phyloP scores from a whole-genome alignment of 1,140 invertebrate genomes.

The Psix sp. region DNA sequence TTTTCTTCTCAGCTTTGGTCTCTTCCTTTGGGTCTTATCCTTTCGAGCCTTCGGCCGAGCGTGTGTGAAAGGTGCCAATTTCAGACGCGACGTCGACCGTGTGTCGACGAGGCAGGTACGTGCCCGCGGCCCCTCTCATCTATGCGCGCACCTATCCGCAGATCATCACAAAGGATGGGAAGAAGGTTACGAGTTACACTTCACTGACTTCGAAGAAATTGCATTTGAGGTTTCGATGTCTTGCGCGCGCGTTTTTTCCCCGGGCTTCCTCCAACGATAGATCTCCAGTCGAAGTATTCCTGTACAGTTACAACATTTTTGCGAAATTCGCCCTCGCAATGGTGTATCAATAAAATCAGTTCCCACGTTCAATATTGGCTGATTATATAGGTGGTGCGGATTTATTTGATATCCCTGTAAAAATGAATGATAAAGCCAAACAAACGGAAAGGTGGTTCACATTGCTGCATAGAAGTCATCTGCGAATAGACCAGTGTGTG shows the following conservation, averaged over 20 bases:
- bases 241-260: constrained; percentile 31
- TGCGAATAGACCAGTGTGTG: too few species aligned
- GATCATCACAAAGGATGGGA: constrained; percentile 53
- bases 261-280: constrained; percentile 7
- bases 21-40: constrained; percentile 13
- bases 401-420: too few species aligned
- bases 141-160: constrained; percentile 46
- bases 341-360: constrained; percentile 33
- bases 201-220: constrained; percentile 51
- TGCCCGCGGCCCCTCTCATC: constrained; percentile 41
- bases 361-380: constrained; percentile 23
- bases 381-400: too few species aligned
- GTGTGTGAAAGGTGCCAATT: constrained; percentile 61
- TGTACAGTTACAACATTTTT: constrained; percentile 44
- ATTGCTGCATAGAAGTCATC: too few species aligned
- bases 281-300: constrained; percentile 17
- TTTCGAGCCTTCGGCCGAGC: neutral
- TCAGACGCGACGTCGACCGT: constrained; percentile 38
- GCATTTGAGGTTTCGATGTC: constrained; percentile 37
- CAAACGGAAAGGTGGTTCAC: too few species aligned
- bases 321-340: constrained; percentile 22
- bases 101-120: constrained; percentile 39
- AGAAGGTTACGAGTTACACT: constrained; percentile 55
- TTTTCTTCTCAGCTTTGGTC: neutral
- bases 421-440: too few species aligned